Base-by-base conservation (phyloP, 2,888 invertebrate species). In the Encarsia formosa region DNA sequence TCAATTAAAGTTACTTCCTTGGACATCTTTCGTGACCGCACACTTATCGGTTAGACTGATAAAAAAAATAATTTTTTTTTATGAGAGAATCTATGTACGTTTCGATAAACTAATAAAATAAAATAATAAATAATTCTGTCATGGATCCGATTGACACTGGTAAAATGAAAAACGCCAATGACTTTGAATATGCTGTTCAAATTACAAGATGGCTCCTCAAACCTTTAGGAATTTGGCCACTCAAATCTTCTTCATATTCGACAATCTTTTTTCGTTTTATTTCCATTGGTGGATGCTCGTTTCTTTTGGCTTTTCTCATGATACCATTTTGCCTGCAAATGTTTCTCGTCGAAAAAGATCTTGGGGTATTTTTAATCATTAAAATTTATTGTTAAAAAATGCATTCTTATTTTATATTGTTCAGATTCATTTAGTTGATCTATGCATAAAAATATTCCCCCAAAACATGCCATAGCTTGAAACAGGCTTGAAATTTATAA, bases 181-280 rank as follows among this genome's bases (percentile, higher is more conserved):
- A 46, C 1, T 46, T 49, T 16, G n/a, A 49, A 5, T 34, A 41
- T 16, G 13, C 48, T 2, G 34, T 41, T 2, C 20, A 24, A 3
- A 41, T 49, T 16, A 13, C 29, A 8, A 22, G 26, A 4, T 34
- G 40, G 18, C 2, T 49, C 0, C 20, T 49, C 1, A 18, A 35
- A 24, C 22, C 40, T 8, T 23, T 49, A 2, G 52, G 52, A 11
- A 29, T 50, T 19, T 56, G 56, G 53, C 52, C 52, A 2, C 1
- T 39, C 11, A 9, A 44, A 24, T 44, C 44, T 2, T 2, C 11
- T 11, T 2, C 5, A 15, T 47, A 31, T 29, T 8, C 11, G 6
- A 13, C 46, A 26, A 23, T 15, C 9, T 22, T 29, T 31, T 16
- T 47, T 1, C 38, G 46, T 6, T 6, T 26, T 2, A 5, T 47